Percentiles rank a stretch among this genome's conserved stretches.
Conservation (phyloP, 2,797 vertebrate genomes). For the Taeniopygia guttata region DNA sequence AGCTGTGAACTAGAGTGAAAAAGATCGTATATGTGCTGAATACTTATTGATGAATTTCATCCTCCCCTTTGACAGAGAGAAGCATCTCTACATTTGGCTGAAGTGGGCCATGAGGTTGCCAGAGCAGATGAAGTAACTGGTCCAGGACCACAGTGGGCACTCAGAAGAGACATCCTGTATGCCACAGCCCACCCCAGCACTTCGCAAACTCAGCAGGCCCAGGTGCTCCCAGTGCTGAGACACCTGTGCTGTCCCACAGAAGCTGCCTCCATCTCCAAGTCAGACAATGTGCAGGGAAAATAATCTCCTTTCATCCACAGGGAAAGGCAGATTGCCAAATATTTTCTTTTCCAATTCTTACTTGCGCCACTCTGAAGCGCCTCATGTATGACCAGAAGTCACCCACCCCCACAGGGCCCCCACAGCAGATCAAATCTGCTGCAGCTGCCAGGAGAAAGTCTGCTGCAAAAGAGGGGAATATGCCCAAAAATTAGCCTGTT, state of each 20-base stretch:
- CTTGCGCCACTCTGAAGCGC: neutral
- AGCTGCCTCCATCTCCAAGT: neutral
- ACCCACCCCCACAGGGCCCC: neutral
- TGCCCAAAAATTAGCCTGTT: neutral
- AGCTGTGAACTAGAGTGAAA: neutral
- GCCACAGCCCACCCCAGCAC: neutral
- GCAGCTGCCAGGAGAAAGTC: neutral
- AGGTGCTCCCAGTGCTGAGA: neutral
- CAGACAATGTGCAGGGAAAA: neutral
- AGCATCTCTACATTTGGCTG: neutral
- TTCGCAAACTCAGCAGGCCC: neutral
- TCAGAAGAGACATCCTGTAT: accelerated
- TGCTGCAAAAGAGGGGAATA: neutral
- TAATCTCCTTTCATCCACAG: neutral
- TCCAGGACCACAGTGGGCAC: neutral
- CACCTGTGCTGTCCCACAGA: neutral
- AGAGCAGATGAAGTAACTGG: neutral
- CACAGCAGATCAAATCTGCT: neutral
- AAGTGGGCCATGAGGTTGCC: neutral
- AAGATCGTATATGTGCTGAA: neutral
- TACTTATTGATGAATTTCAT: neutral
- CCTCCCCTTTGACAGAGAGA: neutral
- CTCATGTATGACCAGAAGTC: neutral
- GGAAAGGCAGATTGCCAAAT: neutral
- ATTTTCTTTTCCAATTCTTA: neutral